Conservation (phyloP, 2,888 invertebrate genomes). For the Chaetoderma sp. region DNA sequence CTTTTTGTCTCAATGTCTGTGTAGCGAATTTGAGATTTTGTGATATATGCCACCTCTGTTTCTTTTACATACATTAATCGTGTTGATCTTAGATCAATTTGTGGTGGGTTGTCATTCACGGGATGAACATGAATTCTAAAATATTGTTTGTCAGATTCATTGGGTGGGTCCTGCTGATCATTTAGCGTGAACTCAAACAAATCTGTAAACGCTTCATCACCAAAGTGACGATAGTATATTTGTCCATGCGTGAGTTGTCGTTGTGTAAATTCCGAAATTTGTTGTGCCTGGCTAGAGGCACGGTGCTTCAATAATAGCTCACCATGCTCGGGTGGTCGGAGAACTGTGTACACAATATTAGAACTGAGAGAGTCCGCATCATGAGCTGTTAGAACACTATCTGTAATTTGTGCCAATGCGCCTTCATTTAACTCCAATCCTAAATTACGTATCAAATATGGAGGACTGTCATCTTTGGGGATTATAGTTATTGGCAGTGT, state of each 20-base stretch:
- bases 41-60: constrained; percentile 60
- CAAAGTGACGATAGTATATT: constrained; percentile 66
- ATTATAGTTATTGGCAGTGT: constrained; percentile 65
- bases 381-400: constrained; percentile 56
- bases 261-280: constrained; percentile 62
- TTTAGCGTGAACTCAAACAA: constrained; percentile 60
- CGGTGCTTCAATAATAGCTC: constrained; percentile 57
- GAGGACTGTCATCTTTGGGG: constrained; percentile 67
- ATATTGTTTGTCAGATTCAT: constrained; percentile 59
- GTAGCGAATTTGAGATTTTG: constrained; percentile 60
- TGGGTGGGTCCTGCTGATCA: constrained; percentile 65
- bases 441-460: constrained; percentile 62
- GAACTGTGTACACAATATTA: constrained; percentile 60
- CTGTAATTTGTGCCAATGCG: constrained; percentile 55
- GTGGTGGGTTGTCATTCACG: constrained; percentile 65
- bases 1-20: constrained; percentile 62
- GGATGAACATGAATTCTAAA: constrained; percentile 60
- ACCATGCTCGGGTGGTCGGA: constrained; percentile 58
- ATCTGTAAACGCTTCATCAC: constrained; percentile 58
- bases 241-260: constrained; percentile 63
- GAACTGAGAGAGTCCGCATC: constrained; percentile 64
- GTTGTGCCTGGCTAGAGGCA: constrained; percentile 54
- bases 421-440: constrained; percentile 64
- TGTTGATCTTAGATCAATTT: constrained; percentile 54
- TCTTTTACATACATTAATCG: constrained; percentile 60